Evolutionary conservation across 1,140 invertebrate species (phyloP), one percentile per base, ranked within the genome.

Genomic region (Chymomyza costata): DNA sequence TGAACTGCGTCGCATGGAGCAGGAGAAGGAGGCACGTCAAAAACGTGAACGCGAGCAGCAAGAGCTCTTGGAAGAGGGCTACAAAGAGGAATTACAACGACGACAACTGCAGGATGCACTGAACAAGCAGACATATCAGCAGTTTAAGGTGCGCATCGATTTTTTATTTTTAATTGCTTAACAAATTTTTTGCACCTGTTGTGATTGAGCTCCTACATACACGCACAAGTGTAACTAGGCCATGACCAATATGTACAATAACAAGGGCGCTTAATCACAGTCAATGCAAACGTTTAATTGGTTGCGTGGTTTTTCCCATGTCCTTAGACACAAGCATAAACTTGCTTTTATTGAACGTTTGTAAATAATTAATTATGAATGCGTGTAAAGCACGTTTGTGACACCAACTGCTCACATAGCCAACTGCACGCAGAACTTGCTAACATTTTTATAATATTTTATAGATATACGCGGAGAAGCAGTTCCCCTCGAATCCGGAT

Each of bases 61-160:
- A 87, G 85, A 92, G 69, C 86, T 89, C 46, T 86, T 88, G 14
- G 88, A 87, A 53, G 86, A 89, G 65, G 87, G 88, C 61, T 87
- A 88, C 63, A 60, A 88, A 19, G 91, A 93, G 76, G 90, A 92
- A 57, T 89, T 92, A 65, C 87, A 88, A 82, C 88, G 89, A 69
- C 88, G 93, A 76, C 92, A 95, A 83, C 95, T 99, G 76, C 95
- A 99, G 87, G 95, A 98, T 83, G 96, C 96, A 8, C 87, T 99
- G 5, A 99, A 99, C 87, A 93, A 95, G 71, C 97, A 99, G 87
- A 99, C 97, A 0, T 97, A 93, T 86, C 90, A 92, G 51, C 96
- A 98, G 85, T 99, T 99, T 84, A 92, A 92, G 83, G 83, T 85
- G 5, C 11, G 13, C 25, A 40, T 68, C 44, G 63, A 73, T 74